phyloP scores from a whole-genome alignment of 2,888 invertebrate species.

The Drosophila affinis region DNA sequence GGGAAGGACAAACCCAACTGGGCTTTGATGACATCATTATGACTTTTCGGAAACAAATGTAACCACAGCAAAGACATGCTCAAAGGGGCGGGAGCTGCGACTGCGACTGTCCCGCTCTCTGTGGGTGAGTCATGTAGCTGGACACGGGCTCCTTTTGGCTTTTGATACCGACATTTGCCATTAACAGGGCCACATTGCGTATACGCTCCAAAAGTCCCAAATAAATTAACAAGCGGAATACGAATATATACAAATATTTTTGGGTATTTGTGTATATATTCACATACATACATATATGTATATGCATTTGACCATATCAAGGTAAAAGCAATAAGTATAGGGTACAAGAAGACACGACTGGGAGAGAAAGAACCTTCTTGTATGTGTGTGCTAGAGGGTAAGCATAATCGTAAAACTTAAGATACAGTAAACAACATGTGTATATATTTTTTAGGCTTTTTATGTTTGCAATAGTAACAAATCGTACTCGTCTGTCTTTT shows the following conservation, averaged over 20 bases:
- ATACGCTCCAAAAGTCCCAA: constrained; percentile 73
- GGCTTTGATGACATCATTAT: constrained; percentile 75
- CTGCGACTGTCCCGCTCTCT: constrained; percentile 10
- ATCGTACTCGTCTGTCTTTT: no score
- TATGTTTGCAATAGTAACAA: no score
- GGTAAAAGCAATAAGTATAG: constrained; percentile 52
- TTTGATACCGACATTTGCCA: constrained; percentile 79
- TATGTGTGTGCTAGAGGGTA: constrained; percentile 8
- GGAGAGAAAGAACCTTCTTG: background rate
- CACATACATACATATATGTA: background rate
- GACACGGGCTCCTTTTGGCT: constrained; percentile 65
- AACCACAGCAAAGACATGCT: constrained; percentile 56
- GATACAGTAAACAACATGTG: background rate
- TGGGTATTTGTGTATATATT: constrained; percentile 1
- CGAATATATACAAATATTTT: constrained; percentile 57
- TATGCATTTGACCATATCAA: constrained; percentile 34
- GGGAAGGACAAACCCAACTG: constrained; percentile 29
- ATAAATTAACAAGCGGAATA: constrained; percentile 78
- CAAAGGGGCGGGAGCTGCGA: constrained; percentile 7
- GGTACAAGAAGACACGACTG: constrained; percentile 1
- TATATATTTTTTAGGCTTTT: no score
- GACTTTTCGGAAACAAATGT: constrained; percentile 75
- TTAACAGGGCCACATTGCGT: constrained; percentile 72
- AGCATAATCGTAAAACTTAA: constrained; percentile 21
- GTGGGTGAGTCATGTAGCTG: constrained; percentile 62